Percentiles rank a stretch among this genome's conserved stretches.
These are phyloP conservation scores for Rhynchotus rufescens DNA, from an alignment of 2,797 vertebrate species.

Conservation along the genomic window DNA sequence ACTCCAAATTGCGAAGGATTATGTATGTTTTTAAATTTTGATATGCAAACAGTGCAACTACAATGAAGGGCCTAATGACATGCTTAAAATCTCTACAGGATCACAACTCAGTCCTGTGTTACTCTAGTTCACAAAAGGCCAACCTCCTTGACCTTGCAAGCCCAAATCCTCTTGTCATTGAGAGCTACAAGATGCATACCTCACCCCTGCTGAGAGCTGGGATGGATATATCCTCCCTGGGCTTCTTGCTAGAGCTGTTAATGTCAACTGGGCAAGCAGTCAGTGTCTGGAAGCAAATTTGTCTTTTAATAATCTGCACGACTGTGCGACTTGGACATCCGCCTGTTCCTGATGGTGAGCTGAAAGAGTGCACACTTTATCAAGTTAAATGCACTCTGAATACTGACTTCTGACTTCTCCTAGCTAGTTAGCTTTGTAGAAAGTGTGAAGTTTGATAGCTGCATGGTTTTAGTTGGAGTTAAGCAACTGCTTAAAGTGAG, in stretches of 20 bases:
- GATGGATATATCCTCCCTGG: background rate
- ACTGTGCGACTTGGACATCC: background rate
- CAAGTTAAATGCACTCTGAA: background rate
- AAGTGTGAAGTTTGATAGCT: background rate
- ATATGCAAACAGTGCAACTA: background rate
- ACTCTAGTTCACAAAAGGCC: slow-evolving; percentile 21
- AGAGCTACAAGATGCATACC: background rate
- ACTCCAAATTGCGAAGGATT: background rate
- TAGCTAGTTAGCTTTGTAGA: background rate
- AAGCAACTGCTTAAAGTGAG: background rate
- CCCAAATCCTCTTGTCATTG: slow-evolving; percentile 33
- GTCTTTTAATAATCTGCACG: background rate
- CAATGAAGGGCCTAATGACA: background rate
- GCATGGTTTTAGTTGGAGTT: background rate
- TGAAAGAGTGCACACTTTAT: background rate
- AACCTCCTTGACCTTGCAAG: slow-evolving; percentile 44
- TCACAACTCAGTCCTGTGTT: slow-evolving; percentile 18
- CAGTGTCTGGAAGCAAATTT: background rate
- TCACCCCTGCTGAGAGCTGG: background rate
- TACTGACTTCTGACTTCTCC: background rate
- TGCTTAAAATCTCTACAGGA: background rate
- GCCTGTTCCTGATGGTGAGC: background rate
- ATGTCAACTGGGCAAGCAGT: background rate
- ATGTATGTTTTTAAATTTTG: background rate
- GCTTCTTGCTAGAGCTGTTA: background rate